Evolutionary conservation across 2,113 vertebrate genomes (phyloP), one percentile per base, ranked within the genome.

Genomic region (Vidua chalybeata): DNA sequence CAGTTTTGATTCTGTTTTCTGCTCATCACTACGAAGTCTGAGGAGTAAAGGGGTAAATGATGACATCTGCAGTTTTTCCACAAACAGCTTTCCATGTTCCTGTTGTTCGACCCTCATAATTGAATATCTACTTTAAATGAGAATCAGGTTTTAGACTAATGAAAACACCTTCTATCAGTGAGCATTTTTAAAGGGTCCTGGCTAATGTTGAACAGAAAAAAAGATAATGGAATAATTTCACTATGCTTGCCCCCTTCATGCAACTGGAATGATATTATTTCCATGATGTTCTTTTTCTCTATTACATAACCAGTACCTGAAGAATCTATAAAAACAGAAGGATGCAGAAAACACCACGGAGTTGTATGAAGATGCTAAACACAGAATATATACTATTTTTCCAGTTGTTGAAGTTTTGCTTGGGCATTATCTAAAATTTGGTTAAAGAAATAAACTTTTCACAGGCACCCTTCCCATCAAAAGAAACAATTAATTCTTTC

Each of bases 21-120:
- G 23, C 39, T 90, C 21, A 46, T 81, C 46, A 51, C 28, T 14
- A 11, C 3, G 1, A 4, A 59, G 9, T 41, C 10, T 0, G 1
- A 86, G 35, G 23, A 33, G 24, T 49, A 22, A 78, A 15, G 1
- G 0, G 39, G 21, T 33, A 71, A 75, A 72, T 59, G 23, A 56
- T 63, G 66, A 33, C 33, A 45, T 55, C 52, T 88, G 6, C 16
- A 55, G 11, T 66, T 89, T 77, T 71, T 10, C n/a, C 23, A 13
- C 64, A 20, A 33, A 31, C 7, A 41, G 14, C 3, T 73, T 69
- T 90, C 41, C 48, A 10, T 0, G 0, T 72, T 92, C 45, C 48
- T n/a, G 21, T 35, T 83, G 2, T 5, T 33, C 4, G 1, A 18
- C 43, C n/a, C 23, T 67, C 76, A 7, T 12, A 66, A 56, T 5